These are phyloP conservation scores for Sesia bembeciformis DNA, from an alignment of 2,888 invertebrate genomes.

Conservation along the genomic window DNA sequence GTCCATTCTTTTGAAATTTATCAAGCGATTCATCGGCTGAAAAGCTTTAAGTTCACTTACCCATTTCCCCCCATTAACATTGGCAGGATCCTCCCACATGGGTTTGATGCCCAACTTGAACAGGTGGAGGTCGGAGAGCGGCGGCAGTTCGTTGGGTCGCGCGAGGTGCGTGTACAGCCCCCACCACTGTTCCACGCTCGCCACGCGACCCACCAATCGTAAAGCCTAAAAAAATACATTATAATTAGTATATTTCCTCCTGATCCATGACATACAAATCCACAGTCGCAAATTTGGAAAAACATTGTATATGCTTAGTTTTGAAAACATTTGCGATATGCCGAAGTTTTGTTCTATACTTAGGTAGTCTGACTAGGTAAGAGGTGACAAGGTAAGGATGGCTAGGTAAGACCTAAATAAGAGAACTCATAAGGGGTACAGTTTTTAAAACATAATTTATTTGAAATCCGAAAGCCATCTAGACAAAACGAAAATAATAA, in stretches of 20 bases:
- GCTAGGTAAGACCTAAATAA: too few species aligned
- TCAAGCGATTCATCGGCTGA: background rate
- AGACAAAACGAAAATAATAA: too few species aligned
- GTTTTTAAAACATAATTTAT: too few species aligned
- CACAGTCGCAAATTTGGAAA: constrained; percentile 16
- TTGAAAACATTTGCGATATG: background rate
- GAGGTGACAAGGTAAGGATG: too few species aligned
- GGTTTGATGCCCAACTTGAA: constrained; percentile 99
- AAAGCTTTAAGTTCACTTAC: constrained; percentile 54
- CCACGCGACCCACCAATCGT: constrained; percentile 90
- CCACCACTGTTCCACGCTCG: constrained; percentile 99
- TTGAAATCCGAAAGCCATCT: too few species aligned
- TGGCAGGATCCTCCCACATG: constrained; percentile 99
- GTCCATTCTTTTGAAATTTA: too few species aligned
- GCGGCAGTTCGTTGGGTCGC: constrained; percentile 90
- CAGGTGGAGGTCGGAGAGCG: constrained; percentile 94
- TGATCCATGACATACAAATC: background rate
- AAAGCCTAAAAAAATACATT: constrained; percentile 80
- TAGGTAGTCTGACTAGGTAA: too few species aligned
- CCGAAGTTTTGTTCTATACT: too few species aligned
- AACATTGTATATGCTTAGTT: too few species aligned
- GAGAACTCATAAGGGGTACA: too few species aligned
- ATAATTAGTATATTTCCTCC: background rate
- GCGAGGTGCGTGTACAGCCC: constrained; percentile 93
- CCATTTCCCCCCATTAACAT: constrained; percentile 98